Percentiles rank a stretch among this genome's conserved stretches.
These are phyloP conservation scores for Xanthostigma xanthostigma DNA, from an alignment of 2,888 invertebrate genomes.

Conservation along the genomic window DNA sequence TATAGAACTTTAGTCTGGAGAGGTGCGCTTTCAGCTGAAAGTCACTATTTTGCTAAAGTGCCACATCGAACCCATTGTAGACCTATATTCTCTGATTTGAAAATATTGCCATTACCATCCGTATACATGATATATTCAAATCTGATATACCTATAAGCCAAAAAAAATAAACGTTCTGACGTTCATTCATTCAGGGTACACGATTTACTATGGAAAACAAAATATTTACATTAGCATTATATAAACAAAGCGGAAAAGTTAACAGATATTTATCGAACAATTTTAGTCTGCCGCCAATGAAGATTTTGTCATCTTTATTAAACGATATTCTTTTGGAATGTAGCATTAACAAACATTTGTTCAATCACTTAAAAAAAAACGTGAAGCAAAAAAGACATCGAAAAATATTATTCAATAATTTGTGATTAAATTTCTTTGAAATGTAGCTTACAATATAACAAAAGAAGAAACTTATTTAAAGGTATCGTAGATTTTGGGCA, in stretches of 20 bases:
- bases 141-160: no score
- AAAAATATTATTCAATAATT: conserved; percentile 6
- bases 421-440: conserved; percentile 13
- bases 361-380: conserved; percentile 8
- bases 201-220: conserved; percentile 12
- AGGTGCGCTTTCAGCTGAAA: no score
- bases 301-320: conserved; percentile 10
- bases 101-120: no score
- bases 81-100: no score
- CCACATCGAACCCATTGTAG: no score
- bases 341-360: conserved; percentile 8
- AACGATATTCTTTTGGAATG: conserved; percentile 11
- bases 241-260: conserved; percentile 11
- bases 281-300: conserved; percentile 12
- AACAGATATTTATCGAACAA: conserved; percentile 10
- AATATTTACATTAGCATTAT: conserved; percentile 10
- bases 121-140: no score
- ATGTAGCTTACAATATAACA: conserved; percentile 8
- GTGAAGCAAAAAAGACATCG: conserved; percentile 4
- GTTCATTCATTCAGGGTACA: neutral
- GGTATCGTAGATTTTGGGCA: conserved; percentile 4
- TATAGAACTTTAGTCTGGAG: no score
- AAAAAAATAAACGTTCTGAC: no score
- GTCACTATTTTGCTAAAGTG: no score
- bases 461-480: conserved; percentile 4